phyloP scores from a whole-genome alignment of 2,113 vertebrate genomes.

The Cololabis saira region DNA sequence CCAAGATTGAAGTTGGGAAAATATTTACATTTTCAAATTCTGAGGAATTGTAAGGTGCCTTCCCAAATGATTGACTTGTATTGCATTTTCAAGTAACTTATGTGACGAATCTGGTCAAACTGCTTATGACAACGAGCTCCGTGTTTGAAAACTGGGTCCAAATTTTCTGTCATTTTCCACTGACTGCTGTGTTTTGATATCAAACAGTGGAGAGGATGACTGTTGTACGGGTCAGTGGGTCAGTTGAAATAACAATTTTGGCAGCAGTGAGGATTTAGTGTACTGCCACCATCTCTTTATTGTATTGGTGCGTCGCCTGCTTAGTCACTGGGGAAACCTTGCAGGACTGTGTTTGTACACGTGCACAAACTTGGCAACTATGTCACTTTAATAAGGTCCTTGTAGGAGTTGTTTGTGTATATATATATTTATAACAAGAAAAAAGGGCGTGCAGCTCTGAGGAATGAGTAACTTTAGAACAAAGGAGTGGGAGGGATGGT shows the following conservation, averaged over 20 bases:
- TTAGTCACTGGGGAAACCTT: conserved; percentile 24
- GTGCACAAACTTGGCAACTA: conserved; percentile 22
- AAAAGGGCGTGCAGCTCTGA: conserved; percentile 32
- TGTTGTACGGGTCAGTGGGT: conserved; percentile 29
- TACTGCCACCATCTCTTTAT: conserved; percentile 15
- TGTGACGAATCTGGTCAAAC: neutral
- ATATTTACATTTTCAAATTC: neutral
- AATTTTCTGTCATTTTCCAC: conserved; percentile 4
- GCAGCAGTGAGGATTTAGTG: conserved; percentile 51
- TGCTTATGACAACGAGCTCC: neutral
- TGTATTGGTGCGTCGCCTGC: conserved; percentile 18
- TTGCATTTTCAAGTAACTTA: neutral
- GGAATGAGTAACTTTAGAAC: conserved; percentile 1
- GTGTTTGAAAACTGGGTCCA: neutral
- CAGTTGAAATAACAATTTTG: conserved; percentile 48
- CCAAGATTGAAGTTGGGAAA: neutral
- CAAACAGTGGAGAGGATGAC: conserved; percentile 24
- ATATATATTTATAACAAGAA: neutral
- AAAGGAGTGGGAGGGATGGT: conserved; percentile 1
- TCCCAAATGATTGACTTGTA: neutral
- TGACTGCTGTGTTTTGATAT: conserved; percentile 24
- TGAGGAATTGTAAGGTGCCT: neutral
- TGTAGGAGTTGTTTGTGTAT: conserved; percentile 37
- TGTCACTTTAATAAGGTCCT: conserved; percentile 29
- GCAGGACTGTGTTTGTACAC: conserved; percentile 8